These are phyloP conservation scores for Cremastobaeus sp. DNA, from an alignment of 2,888 invertebrate species.

Conservation along the genomic window DNA sequence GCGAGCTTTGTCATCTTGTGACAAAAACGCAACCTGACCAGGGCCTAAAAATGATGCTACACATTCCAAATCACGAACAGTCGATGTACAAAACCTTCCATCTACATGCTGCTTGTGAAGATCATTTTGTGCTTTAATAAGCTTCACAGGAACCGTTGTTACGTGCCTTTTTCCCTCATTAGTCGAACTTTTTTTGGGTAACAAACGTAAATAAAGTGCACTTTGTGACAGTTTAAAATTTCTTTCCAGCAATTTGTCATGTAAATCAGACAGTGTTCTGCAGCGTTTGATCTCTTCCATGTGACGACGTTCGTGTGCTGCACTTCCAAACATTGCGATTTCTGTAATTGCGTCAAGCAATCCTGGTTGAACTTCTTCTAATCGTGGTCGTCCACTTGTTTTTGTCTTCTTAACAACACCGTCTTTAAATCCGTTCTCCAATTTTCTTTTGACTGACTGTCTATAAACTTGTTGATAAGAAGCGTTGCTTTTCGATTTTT, in stretches of 20 bases:
- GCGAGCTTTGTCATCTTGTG: constrained; percentile 72
- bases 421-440: too few species aligned
- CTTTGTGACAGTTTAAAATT: constrained; percentile 43
- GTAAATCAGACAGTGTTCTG: constrained; percentile 16
- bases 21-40: constrained; percentile 61
- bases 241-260: constrained; percentile 9
- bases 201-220: constrained; percentile 63
- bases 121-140: constrained; percentile 36
- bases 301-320: constrained; percentile 44
- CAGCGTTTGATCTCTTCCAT: constrained; percentile 25
- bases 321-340: constrained; percentile 66
- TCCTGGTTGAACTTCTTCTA: constrained; percentile 66
- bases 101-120: constrained; percentile 64
- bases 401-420: too few species aligned
- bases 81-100: constrained; percentile 52
- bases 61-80: constrained; percentile 64
- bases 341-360: constrained; percentile 68
- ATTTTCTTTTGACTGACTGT: too few species aligned
- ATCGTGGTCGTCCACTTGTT: constrained; percentile 62
- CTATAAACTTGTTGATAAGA: too few species aligned
- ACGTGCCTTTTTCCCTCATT: constrained; percentile 67
- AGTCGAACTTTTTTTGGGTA: constrained; percentile 62
- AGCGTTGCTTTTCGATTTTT: too few species aligned
- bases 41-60: constrained; percentile 64
- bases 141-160: constrained; percentile 68